phyloP scores from a whole-genome alignment of 1,140 invertebrate species.

The Brachionus rotundiformis region DNA sequence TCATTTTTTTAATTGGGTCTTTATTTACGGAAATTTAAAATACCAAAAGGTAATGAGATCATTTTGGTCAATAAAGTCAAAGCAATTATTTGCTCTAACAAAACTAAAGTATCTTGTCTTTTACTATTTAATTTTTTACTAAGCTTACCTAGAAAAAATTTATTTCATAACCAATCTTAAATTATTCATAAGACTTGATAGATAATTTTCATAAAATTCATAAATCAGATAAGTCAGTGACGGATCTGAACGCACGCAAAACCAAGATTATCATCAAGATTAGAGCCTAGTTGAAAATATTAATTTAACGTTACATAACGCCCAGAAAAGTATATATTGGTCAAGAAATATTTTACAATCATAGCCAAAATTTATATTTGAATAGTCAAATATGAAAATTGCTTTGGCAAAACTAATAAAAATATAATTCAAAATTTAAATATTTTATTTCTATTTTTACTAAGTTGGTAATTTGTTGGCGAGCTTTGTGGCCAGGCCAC shows the following conservation, averaged over 20 bases:
- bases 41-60: conserved; percentile 12
- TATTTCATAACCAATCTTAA: conserved; percentile 11
- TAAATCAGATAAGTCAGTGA: conserved; percentile 1
- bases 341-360: neutral
- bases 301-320: neutral
- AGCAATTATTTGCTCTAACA: neutral
- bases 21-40: neutral
- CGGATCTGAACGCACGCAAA: neutral
- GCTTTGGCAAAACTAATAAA: neutral
- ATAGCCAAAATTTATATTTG: neutral
- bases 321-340: neutral
- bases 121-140: neutral
- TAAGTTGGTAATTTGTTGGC: too few relatives aligned
- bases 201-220: neutral
- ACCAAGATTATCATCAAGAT: neutral
- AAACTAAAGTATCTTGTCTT: neutral
- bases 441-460: neutral
- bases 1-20: neutral
- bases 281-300: neutral
- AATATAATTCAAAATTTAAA: neutral
- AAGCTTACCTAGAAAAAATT: neutral
- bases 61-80: conserved; percentile 19
- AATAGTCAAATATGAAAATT: neutral
- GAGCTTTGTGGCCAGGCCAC: too few relatives aligned
- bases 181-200: neutral